Percentiles rank a stretch among this genome's conserved stretches.
Evolutionary conservation across 2,888 invertebrate species (phyloP).

Genomic region (Hemithea aestivaria): DNA sequence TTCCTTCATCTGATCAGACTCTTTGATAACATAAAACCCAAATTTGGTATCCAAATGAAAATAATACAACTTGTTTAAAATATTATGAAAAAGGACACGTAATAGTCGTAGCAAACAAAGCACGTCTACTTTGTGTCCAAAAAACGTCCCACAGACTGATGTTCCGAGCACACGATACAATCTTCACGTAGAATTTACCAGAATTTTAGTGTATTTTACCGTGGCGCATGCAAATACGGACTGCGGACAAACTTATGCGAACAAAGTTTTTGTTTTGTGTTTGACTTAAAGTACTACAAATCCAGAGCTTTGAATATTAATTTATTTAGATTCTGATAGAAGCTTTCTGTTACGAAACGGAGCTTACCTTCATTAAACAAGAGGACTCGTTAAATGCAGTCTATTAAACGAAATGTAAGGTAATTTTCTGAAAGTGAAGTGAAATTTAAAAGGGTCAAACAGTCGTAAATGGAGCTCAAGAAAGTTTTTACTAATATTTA

Average conservation of each 20-base stretch:
- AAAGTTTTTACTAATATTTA: slow-evolving; percentile 25
- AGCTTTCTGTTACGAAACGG: slow-evolving; percentile 4
- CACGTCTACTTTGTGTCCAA: slow-evolving; percentile 18
- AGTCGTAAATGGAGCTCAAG: slow-evolving; percentile 17
- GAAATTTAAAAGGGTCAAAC: slow-evolving; percentile 11
- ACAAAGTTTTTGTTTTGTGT: slow-evolving; percentile 23
- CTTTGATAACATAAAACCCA: no score
- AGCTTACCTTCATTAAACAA: slow-evolving; percentile 1
- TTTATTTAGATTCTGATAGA: slow-evolving; percentile 15
- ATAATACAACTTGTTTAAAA: no score
- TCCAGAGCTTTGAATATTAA: slow-evolving; percentile 19
- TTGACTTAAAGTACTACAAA: slow-evolving; percentile 19
- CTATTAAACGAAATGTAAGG: slow-evolving; percentile 8
- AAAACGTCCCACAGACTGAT: slow-evolving; percentile 19
- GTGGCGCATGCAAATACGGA: slow-evolving; percentile 22
- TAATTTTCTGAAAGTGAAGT: slow-evolving; percentile 7
- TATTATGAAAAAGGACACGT: slow-evolving; percentile 7
- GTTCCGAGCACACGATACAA: slow-evolving; percentile 14
- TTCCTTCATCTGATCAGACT: not conserved
- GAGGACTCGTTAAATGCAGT: slow-evolving; percentile 9
- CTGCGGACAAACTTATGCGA: slow-evolving; percentile 18
- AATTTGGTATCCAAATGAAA: no score
- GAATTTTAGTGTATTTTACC: slow-evolving; percentile 22
- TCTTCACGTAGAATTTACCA: slow-evolving; percentile 17
- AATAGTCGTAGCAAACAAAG: slow-evolving; percentile 15